These are phyloP conservation scores for Ferdinandea cuprea DNA, from an alignment of 2,888 invertebrate species.

Conservation along the genomic window DNA sequence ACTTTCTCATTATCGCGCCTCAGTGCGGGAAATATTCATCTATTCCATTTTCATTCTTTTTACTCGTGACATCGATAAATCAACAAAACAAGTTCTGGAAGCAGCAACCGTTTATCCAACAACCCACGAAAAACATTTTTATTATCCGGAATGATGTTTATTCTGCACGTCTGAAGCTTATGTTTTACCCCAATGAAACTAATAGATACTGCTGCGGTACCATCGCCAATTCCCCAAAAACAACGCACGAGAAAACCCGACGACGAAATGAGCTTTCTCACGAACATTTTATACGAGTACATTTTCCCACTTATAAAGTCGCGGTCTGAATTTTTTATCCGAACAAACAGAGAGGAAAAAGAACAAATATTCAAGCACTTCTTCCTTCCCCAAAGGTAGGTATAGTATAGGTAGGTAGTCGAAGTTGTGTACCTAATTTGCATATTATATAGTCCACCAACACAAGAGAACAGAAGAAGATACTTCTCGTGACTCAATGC, in stretches of 20 bases:
- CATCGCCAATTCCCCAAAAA: conserved; percentile 7
- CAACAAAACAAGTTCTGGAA: conserved; percentile 51
- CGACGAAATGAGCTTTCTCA: conserved; percentile 44
- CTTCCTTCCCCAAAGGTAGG: conserved; percentile 4
- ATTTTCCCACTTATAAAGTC: conserved; percentile 34
- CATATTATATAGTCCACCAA: conserved; percentile 71
- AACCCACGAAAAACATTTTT: conserved; percentile 51
- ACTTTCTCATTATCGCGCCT: conserved; percentile 4
- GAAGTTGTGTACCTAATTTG: conserved; percentile 53
- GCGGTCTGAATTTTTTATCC: conserved; percentile 49
- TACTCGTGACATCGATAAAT: conserved; percentile 62
- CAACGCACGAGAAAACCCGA: conserved; percentile 7
- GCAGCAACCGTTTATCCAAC: conserved; percentile 55
- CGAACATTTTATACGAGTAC: conserved; percentile 26
- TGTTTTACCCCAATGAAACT: conserved; percentile 61
- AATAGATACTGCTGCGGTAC: not conserved
- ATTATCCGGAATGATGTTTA: conserved; percentile 60
- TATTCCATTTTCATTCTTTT: conserved; percentile 39
- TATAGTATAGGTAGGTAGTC: no score
- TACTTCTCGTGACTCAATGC: conserved; percentile 50
- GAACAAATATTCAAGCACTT: conserved; percentile 1
- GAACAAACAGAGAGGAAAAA: not conserved
- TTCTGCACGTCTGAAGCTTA: conserved; percentile 62
- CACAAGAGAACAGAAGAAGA: conserved; percentile 41
- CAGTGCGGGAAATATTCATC: conserved; percentile 25